Conservation (phyloP, 2,113 vertebrate species). For the Dicaeum eximium region DNA sequence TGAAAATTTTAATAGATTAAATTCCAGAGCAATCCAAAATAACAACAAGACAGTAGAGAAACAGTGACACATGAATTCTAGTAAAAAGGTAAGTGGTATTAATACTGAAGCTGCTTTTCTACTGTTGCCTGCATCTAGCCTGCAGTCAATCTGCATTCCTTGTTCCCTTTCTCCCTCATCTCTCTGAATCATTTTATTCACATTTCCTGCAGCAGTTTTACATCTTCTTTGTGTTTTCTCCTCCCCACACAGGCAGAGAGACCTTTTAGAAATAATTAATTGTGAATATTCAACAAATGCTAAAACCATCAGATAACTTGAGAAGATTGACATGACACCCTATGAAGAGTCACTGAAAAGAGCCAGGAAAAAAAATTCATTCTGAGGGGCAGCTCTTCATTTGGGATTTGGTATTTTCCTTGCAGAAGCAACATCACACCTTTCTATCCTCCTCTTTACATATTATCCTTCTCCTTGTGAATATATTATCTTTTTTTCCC, state of each 20-base stretch:
- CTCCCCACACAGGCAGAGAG: background rate
- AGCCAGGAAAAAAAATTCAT: background rate
- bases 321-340: background rate
- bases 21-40: background rate
- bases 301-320: background rate
- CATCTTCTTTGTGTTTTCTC: background rate
- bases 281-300: background rate
- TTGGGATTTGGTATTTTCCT: background rate
- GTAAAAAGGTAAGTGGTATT: background rate
- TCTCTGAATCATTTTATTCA: background rate
- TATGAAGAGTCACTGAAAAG: background rate
- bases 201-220: background rate
- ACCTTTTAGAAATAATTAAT: background rate
- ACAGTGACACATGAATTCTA: background rate
- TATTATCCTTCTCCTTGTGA: background rate
- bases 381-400: background rate
- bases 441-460: background rate
- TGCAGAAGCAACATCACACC: background rate
- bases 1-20: background rate
- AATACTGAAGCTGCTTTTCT: background rate
- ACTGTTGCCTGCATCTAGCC: background rate
- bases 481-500: fast-evolving
- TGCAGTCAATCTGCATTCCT: background rate
- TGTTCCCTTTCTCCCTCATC: background rate
- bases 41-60: background rate